phyloP scores from a whole-genome alignment of 2,113 vertebrate genomes.

The Noctilio leporinus region DNA sequence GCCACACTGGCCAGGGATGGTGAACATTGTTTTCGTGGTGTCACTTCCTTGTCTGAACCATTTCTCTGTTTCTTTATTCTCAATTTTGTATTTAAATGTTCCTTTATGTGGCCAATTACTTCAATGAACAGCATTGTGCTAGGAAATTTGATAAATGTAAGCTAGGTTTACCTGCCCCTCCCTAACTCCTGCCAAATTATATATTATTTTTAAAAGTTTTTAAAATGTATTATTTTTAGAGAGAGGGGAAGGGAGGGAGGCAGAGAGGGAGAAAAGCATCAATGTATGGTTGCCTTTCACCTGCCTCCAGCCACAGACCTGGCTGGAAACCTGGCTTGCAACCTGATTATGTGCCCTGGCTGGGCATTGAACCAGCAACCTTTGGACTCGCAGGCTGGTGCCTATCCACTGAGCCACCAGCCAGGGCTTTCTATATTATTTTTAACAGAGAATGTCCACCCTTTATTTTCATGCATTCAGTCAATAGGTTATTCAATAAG shows the following conservation, averaged over 20 bases:
- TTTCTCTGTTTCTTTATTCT: neutral
- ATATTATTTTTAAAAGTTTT: slow-evolving; percentile 10
- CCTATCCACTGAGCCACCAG: too few species aligned
- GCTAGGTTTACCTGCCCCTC: neutral
- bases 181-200: neutral
- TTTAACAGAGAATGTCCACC: neutral
- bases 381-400: too few species aligned
- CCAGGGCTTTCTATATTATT: too few species aligned
- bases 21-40: neutral
- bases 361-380: too few species aligned
- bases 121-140: neutral
- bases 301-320: too few species aligned
- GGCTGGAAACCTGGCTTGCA: too few species aligned
- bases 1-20: too few species aligned
- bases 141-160: slow-evolving; percentile 18
- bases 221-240: too few species aligned
- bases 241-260: too few species aligned
- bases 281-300: too few species aligned
- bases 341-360: too few species aligned
- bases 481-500: neutral
- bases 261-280: too few species aligned
- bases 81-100: neutral
- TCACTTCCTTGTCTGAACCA: neutral
- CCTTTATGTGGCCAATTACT: neutral
- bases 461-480: neutral